These are phyloP conservation scores for Smithornis capensis DNA, from an alignment of 2,113 vertebrate genomes.

Conservation along the genomic window DNA sequence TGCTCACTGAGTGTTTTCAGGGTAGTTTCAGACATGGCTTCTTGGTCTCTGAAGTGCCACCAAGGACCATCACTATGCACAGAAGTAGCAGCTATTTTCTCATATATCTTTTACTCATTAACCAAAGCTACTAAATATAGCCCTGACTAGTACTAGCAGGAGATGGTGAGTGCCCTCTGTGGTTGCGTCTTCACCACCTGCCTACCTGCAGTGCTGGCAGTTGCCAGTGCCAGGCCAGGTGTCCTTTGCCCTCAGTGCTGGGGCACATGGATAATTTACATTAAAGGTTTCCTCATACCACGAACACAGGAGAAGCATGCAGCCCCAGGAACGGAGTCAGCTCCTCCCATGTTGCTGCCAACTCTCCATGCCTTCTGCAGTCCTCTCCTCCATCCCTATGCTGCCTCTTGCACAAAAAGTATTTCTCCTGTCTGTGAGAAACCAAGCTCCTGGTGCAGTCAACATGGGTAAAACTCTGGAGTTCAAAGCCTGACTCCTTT, in stretches of 20 bases:
- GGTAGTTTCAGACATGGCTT: neutral
- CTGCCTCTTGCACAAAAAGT: neutral
- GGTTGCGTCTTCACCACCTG: neutral
- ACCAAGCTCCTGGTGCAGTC: neutral
- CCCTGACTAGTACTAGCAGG: neutral
- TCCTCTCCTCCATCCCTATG: neutral
- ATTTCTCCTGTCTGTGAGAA: rapidly evolving
- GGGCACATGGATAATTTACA: rapidly evolving
- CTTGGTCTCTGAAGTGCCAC: neutral
- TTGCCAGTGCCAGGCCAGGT: neutral
- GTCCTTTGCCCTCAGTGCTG: neutral
- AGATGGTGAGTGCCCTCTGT: neutral
- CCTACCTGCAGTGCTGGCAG: neutral
- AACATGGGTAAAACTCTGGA: neutral
- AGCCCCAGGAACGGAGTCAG: neutral
- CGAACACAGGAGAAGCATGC: rapidly evolving
- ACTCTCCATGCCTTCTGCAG: rapidly evolving
- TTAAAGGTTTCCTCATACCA: neutral
- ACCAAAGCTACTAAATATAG: constrained; percentile 24
- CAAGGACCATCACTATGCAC: neutral
- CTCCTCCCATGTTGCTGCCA: neutral
- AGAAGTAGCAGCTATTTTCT: constrained; percentile 12
- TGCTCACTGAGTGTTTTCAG: rapidly evolving
- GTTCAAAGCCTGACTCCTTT: neutral
- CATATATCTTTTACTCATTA: constrained; percentile 6